Evolutionary conservation across 2,797 vertebrate genomes (phyloP).

Genomic region (Adelosebastes latens): DNA sequence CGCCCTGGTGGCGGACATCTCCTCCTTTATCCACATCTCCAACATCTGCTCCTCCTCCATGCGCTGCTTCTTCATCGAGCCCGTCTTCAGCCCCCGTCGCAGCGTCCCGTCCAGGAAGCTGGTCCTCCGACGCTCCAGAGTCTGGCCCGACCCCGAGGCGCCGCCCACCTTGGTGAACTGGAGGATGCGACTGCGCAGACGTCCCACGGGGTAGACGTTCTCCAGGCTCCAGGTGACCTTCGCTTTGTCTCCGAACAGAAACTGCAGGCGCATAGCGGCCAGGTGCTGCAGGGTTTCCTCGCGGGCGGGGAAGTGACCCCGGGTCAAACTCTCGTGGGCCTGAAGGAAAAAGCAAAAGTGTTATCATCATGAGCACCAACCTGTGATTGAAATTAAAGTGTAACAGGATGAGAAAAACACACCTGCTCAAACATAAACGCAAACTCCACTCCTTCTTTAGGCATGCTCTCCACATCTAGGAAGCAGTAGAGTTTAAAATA

Average conservation of each 20-base stretch:
- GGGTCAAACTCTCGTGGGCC: conserved; percentile 92
- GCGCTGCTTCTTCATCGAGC: conserved; percentile 92
- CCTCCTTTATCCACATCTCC: conserved; percentile 97
- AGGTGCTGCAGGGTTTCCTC: conserved; percentile 92
- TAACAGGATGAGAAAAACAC: neutral
- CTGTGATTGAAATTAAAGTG: neutral
- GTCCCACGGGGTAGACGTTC: conserved; percentile 88
- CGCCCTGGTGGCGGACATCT: conserved; percentile 89
- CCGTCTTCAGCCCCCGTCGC: conserved; percentile 89
- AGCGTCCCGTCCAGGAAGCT: conserved; percentile 93
- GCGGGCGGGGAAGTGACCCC: conserved; percentile 90
- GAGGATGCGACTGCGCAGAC: conserved; percentile 88
- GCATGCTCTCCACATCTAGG: conserved; percentile 92
- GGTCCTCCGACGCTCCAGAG: conserved; percentile 89
- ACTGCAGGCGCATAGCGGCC: conserved; percentile 90
- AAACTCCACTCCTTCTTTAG: conserved; percentile 93
- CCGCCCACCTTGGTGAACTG: conserved; percentile 88
- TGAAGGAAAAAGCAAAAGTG: conserved; percentile 43
- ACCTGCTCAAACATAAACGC: conserved; percentile 98
- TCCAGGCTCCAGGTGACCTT: conserved; percentile 87
- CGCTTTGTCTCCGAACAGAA: conserved; percentile 87
- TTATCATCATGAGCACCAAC: neutral
- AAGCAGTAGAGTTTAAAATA: conserved; percentile 97
- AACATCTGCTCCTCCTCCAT: conserved; percentile 95
- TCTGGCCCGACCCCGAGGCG: conserved; percentile 81